Percentiles rank a stretch among this genome's conserved stretches.
These are phyloP conservation scores for Petrolisthes cinctipes DNA, from an alignment of 2,888 invertebrate species.

Conservation along the genomic window DNA sequence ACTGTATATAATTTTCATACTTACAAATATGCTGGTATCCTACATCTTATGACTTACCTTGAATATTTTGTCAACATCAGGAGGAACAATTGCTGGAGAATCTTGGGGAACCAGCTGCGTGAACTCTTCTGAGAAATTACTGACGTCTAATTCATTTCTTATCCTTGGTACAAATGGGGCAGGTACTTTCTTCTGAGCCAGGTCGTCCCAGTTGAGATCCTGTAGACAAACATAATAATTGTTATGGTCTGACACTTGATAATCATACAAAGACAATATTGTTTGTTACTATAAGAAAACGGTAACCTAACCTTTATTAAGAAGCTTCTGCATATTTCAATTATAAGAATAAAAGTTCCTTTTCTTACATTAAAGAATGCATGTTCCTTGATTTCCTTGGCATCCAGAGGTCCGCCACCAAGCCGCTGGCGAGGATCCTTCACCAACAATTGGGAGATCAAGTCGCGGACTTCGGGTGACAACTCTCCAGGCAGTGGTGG, in stretches of 20 bases:
- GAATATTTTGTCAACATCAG: conserved; percentile 87
- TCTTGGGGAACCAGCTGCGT: conserved; percentile 91
- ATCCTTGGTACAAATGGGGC: conserved; percentile 94
- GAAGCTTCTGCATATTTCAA: too few species aligned
- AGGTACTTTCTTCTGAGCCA: conserved; percentile 81
- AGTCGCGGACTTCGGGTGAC: conserved; percentile 80
- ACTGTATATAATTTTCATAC: too few species aligned
- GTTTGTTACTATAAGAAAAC: too few species aligned
- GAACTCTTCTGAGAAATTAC: conserved; percentile 97
- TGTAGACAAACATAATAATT: conserved; percentile 40
- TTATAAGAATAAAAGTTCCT: not conserved
- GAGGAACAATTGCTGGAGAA: conserved; percentile 90
- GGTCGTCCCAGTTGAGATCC: conserved; percentile 82
- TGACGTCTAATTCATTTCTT: conserved; percentile 87
- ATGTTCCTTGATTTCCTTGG: conserved; percentile 90
- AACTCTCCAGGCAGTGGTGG: conserved; percentile 90
- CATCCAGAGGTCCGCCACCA: conserved; percentile 87
- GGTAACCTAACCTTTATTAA: too few species aligned
- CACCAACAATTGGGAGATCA: conserved; percentile 84
- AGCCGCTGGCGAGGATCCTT: conserved; percentile 91
- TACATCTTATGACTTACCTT: conserved; percentile 71
- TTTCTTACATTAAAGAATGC: conserved; percentile 83
- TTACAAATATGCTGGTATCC: too few species aligned
- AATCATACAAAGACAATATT: too few species aligned
- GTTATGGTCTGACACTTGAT: not conserved